Percentiles rank a stretch among this genome's conserved stretches.
phyloP scores from a whole-genome alignment of 2,888 invertebrate species.

The Rotaria magnacalcarata region DNA sequence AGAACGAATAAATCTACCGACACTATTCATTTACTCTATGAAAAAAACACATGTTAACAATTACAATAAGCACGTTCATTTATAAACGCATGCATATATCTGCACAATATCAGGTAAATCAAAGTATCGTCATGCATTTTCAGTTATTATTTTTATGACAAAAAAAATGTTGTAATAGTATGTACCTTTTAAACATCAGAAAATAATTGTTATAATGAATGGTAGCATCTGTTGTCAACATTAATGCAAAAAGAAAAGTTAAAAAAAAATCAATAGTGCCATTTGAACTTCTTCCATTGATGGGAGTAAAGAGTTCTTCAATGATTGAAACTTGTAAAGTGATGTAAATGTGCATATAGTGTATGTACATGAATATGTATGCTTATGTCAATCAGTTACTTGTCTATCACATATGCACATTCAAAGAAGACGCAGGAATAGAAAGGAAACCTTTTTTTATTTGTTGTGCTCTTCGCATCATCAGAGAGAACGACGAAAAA shows the following conservation, averaged over 20 bases:
- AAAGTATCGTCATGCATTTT: neutral
- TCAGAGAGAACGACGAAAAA: neutral
- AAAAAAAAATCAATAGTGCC: neutral
- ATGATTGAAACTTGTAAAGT: neutral
- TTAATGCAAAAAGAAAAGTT: neutral
- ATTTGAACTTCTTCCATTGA: neutral
- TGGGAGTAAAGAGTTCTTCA: constrained; percentile 2
- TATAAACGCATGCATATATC: neutral
- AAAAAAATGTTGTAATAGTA: neutral
- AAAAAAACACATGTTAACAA: neutral
- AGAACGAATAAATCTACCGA: neutral
- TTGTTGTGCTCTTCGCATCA: neutral
- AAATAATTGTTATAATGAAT: neutral
- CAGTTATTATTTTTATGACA: neutral
- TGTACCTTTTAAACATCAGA: neutral
- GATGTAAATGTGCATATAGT: neutral
- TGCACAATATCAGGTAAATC: neutral
- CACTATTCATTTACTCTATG: neutral
- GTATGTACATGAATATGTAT: neutral
- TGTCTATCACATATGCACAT: neutral
- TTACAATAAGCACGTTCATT: neutral
- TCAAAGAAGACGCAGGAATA: neutral
- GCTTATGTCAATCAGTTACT: constrained; percentile 8
- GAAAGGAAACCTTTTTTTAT: constrained; percentile 19
- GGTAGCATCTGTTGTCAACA: neutral